Conservation (phyloP, 2,113 vertebrate species). For the Chiloscyllium plagiosum region DNA sequence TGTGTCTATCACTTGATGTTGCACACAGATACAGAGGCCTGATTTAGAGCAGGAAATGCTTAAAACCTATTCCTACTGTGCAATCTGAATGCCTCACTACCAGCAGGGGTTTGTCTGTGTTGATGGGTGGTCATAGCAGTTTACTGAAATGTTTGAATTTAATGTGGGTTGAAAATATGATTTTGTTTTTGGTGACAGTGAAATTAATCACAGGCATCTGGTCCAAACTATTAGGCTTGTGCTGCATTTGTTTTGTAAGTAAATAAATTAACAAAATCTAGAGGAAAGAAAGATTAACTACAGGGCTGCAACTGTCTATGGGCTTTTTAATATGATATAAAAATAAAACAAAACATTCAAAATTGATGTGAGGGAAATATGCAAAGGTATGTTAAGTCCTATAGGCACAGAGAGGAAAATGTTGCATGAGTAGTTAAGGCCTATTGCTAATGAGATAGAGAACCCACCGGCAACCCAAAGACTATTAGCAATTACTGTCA, state of each 20-base stretch:
- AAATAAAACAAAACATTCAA: background rate
- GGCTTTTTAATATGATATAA: background rate
- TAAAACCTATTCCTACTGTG: background rate
- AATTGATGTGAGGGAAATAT: background rate
- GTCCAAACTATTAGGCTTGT: background rate
- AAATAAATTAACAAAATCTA: background rate
- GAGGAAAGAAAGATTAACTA: background rate
- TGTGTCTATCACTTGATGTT: background rate
- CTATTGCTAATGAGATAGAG: conserved; percentile 1
- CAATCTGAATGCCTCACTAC: background rate
- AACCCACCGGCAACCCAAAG: background rate
- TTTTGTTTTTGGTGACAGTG: background rate
- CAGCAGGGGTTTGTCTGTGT: background rate
- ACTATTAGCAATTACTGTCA: background rate
- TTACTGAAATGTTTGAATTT: conserved; percentile 16
- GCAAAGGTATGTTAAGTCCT: background rate
- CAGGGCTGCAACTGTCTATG: background rate
- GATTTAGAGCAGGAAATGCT: background rate
- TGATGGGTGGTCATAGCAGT: background rate
- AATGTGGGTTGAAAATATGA: background rate
- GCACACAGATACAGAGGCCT: background rate
- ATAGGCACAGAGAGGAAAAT: background rate
- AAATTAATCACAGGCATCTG: conserved; percentile 9
- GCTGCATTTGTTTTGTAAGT: background rate
- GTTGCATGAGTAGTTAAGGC: background rate